These are phyloP conservation scores for Adela reaumurella DNA, from an alignment of 2,888 invertebrate genomes.

Conservation along the genomic window DNA sequence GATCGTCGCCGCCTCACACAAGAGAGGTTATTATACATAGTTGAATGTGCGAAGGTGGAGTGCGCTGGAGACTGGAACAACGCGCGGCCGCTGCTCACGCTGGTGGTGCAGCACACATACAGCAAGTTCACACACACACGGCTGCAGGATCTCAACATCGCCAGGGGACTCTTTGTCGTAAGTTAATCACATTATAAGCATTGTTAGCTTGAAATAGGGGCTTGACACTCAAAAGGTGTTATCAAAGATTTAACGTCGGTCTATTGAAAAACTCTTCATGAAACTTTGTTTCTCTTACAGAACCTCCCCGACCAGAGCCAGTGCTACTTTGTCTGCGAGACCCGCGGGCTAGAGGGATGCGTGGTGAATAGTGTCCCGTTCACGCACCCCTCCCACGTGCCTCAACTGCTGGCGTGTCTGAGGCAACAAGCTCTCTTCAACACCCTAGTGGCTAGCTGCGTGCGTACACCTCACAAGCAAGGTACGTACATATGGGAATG, in stretches of 20 bases:
- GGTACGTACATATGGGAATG: slow-evolving; percentile 55
- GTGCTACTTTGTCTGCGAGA: slow-evolving; percentile 89
- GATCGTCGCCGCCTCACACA: too few species aligned
- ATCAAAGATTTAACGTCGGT: background rate
- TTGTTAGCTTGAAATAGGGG: too few species aligned
- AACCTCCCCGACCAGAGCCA: slow-evolving; percentile 90
- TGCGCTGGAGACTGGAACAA: slow-evolving; percentile 43
- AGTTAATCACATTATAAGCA: too few species aligned
- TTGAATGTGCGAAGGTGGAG: slow-evolving; percentile 38
- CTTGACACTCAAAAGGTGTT: background rate
- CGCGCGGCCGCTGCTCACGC: slow-evolving; percentile 63
- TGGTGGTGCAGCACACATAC: slow-evolving; percentile 77
- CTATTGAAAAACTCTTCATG: too few species aligned
- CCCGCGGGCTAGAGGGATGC: slow-evolving; percentile 67
- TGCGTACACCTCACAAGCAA: slow-evolving; percentile 76
- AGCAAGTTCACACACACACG: slow-evolving; percentile 55
- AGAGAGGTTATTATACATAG: too few species aligned
- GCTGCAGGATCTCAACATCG: slow-evolving; percentile 63
- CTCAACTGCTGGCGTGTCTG: slow-evolving; percentile 78
- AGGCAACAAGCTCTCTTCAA: slow-evolving; percentile 92
- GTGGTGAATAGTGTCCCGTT: slow-evolving; percentile 81
- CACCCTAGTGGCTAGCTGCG: slow-evolving; percentile 82
- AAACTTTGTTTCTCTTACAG: slow-evolving; percentile 36
- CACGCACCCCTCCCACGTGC: slow-evolving; percentile 90
- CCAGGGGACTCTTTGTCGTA: slow-evolving; percentile 84